Evolutionary conservation across 1,140 invertebrate genomes (phyloP), one percentile per base, ranked within the genome.

Genomic region (Colletes gigas): DNA sequence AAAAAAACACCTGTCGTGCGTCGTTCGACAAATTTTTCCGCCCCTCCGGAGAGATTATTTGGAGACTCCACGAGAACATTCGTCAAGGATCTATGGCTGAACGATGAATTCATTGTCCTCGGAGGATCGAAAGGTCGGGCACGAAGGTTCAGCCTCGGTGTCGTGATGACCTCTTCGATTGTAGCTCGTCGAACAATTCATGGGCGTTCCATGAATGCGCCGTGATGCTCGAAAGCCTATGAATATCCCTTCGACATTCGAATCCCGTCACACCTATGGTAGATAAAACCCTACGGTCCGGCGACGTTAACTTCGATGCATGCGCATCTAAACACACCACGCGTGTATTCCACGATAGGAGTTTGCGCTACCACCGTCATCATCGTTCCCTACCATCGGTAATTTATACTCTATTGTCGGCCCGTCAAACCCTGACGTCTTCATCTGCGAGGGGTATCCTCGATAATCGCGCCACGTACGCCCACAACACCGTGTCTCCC

Each of bases 151-250:
- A 44, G 44, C 15, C 66, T 65, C 50, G 79, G 59, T 68, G 57
- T 68, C 41, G 67, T 6, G 79, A 71, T 71, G 71, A 74, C 66
- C 71, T 69, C 82, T 67, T 72, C 62, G 76, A 78, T 79, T 76
- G 67, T 78, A 44, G 52, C 74, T 62, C 41, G 63, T 89, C 81
- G 88, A 85, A 80, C 81, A 66, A 78, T 84, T 82, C 84, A 88
- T 89, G 89, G 89, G 89, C 86, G 87, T 91, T 90, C 87, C 86
- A 88, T 84, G 88, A 91, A 89, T 89, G 86, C 78, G 82, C 85
- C 75, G 81, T 78, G 87, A 86, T 82, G 80, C 80, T 84, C 83
- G 84, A 47, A 62, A 41, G 50, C 74, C 14, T 78, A 78, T 63
- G 71, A 73, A 71, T 79, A 77, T 83, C 82, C 71, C 82, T 87